Conservation (phyloP, 2,113 vertebrate species). For the Clinocottus analis region DNA sequence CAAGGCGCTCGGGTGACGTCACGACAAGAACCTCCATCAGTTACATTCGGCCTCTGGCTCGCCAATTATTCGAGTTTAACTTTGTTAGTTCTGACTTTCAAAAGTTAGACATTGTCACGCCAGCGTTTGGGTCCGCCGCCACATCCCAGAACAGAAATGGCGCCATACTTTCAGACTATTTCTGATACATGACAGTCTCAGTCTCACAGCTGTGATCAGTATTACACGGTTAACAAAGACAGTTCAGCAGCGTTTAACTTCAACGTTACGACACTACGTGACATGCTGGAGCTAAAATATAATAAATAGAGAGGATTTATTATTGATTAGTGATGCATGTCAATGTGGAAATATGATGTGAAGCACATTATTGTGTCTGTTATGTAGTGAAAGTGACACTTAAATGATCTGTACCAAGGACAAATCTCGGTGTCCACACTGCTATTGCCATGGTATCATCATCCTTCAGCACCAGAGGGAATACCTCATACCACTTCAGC, state of each 20-base stretch:
- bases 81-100: too few species aligned
- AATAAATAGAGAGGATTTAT: neutral
- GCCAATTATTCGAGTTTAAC: too few species aligned
- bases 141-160: too few species aligned
- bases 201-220: neutral
- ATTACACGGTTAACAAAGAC: neutral
- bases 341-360: neutral
- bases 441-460: conserved; percentile 14
- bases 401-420: conserved; percentile 14
- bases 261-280: too few species aligned
- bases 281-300: neutral
- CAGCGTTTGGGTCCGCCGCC: too few species aligned
- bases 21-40: too few species aligned
- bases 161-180: too few species aligned
- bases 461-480: conserved; percentile 55
- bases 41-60: too few species aligned
- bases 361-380: neutral
- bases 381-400: conserved; percentile 17
- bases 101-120: too few species aligned
- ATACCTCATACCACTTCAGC: conserved; percentile 57
- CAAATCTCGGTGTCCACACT: conserved; percentile 29
- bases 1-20: too few species aligned
- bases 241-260: too few species aligned
- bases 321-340: neutral
- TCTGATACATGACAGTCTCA: too few species aligned